Evolutionary conservation across 1,140 invertebrate genomes (phyloP).

Genomic region (Trachymyrmex cornetzi): DNA sequence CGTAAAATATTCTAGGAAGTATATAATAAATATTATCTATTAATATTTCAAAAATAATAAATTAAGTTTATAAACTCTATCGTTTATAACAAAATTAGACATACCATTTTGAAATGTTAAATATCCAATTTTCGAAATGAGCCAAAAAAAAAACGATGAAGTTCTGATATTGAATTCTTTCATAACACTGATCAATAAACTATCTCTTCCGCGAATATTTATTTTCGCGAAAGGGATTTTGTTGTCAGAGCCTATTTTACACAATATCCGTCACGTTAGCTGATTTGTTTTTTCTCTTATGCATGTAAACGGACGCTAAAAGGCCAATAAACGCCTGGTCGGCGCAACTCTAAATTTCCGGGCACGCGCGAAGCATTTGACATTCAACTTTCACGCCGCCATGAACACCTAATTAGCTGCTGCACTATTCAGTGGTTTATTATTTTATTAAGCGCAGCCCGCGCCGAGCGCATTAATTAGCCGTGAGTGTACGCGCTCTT

Average conservation of each 20-base stretch:
- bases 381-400: constrained; percentile 49
- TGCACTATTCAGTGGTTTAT: constrained; percentile 44
- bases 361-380: constrained; percentile 37
- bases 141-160: not conserved
- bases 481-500: constrained; percentile 10
- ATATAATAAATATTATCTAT: not conserved
- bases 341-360: constrained; percentile 20
- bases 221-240: constrained; percentile 17
- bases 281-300: constrained; percentile 21
- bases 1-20: not conserved
- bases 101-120: not conserved
- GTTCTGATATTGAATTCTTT: not conserved
- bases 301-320: constrained; percentile 34
- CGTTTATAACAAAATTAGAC: not conserved
- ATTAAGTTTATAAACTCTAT: not conserved
- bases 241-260: not conserved
- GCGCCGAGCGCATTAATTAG: constrained; percentile 31
- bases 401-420: constrained; percentile 39
- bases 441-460: constrained; percentile 46
- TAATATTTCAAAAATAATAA: not conserved
- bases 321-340: constrained; percentile 32
- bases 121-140: constrained; percentile 6
- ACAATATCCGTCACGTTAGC: not conserved
- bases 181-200: not conserved
- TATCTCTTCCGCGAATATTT: not conserved